phyloP scores from a whole-genome alignment of 2,113 vertebrate genomes.

The Gymnocephalus cernua region DNA sequence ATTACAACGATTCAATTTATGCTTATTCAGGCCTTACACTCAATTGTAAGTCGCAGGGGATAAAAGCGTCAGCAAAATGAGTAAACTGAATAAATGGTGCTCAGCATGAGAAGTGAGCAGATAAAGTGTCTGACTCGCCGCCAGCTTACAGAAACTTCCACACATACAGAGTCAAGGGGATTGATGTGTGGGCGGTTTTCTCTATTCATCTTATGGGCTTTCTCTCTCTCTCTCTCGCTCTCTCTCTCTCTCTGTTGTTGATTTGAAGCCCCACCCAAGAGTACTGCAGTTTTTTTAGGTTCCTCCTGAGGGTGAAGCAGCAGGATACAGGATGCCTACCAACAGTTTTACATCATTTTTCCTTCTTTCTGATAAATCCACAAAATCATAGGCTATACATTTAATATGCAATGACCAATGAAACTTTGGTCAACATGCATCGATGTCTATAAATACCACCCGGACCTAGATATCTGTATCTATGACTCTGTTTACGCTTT shows the following conservation, averaged over 20 bases:
- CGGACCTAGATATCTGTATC: too few relatives aligned
- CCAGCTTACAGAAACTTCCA: slow-evolving; percentile 8
- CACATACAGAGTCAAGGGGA: slow-evolving; percentile 16
- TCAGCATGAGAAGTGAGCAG: slow-evolving; percentile 22
- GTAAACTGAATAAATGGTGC: slow-evolving; percentile 42
- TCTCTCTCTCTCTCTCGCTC: not conserved
- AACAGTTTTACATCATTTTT: not conserved
- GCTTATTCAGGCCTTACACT: slow-evolving; percentile 31
- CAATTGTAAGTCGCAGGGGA: not conserved
- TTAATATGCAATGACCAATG: not conserved
- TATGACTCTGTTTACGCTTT: too few relatives aligned
- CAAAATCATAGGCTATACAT: not conserved
- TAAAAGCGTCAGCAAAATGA: slow-evolving; percentile 38
- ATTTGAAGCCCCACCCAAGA: slow-evolving; percentile 48
- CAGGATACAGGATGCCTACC: not conserved
- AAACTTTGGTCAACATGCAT: not conserved
- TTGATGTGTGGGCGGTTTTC: slow-evolving; percentile 39
- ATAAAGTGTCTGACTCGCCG: slow-evolving; percentile 16
- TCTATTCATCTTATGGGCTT: slow-evolving; percentile 3
- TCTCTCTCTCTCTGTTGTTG: not conserved
- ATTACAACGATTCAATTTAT: slow-evolving; percentile 10
- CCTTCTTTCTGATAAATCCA: not conserved
- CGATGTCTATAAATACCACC: not conserved
- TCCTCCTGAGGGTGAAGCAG: slow-evolving; percentile 44
- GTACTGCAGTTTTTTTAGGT: slow-evolving; percentile 52